Base-by-base conservation (phyloP, 2,888 invertebrate species). In the Dendrolimus pini region DNA sequence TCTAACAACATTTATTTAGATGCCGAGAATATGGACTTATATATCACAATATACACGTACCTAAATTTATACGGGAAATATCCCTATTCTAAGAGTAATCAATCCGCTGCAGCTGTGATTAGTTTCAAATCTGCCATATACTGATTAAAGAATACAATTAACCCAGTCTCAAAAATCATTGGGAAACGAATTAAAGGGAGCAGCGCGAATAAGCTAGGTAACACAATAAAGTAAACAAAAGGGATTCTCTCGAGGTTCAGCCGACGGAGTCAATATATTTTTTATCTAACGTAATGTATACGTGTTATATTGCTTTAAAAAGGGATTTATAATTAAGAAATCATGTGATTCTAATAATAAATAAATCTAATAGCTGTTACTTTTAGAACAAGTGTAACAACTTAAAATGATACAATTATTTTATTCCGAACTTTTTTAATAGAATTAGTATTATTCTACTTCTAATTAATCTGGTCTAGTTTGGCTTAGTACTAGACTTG, bases 101-200 rank as follows among this genome's bases (percentile, higher is more conserved):
- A 66, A 61, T 65, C 64, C 62, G 77, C 76, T 78, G 82, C 88
- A 89, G 87, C 89, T 88, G 30, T 30, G 6, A 30, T 6, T 30
- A 0, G 30, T 89, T 87, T 87, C 86, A 87, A 86, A 89, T 89
- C 89, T 88, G 88, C 88, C 89, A 88, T 89, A 89, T 89, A 85
- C 85, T 86, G 88, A 89, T 89, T 89, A 83, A 80, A 82, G 85
- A 85, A 85, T 84, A 82, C 30, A 30, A 30, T 30, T 30, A 30
- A 30, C 30, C 30, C 30, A 12, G 8, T 47, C 47, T 47, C 47
- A 47, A 47, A 30, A 47, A 7, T 47, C 9, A 47, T 0, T 47
- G 47, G 47, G 30, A 3, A 30, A 47, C 8, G 47, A 47, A 47
- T 47, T 10, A 47, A 47, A 47, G 12, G 1, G 47, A 47, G 9